These are phyloP conservation scores for Stictocephala bisonia DNA, from an alignment of 2,888 invertebrate species.

Conservation along the genomic window DNA sequence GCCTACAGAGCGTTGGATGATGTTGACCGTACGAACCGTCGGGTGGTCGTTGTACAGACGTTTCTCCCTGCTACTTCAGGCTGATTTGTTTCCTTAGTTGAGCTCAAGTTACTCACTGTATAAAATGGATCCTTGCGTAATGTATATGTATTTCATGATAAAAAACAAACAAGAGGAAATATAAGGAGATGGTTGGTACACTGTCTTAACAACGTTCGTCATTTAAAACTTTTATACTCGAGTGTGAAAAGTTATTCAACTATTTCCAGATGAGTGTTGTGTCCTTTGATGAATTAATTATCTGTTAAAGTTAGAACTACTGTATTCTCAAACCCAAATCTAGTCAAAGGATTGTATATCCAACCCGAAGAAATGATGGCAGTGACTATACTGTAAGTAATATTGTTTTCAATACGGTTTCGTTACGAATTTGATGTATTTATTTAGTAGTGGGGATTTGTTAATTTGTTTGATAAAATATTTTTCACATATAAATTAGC, in stretches of 20 bases:
- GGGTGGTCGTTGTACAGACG: not conserved
- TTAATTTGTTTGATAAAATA: no score
- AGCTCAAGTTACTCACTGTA: no score
- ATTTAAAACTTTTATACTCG: slow-evolving; percentile 10
- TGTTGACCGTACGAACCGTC: no score
- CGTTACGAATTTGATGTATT: no score
- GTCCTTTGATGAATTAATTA: slow-evolving; percentile 39
- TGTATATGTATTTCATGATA: not conserved
- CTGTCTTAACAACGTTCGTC: slow-evolving; percentile 14
- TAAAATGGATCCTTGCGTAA: not conserved
- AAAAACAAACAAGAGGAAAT: not conserved
- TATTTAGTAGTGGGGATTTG: no score
- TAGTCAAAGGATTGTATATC: slow-evolving; percentile 3
- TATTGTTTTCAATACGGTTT: not conserved
- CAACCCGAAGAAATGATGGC: slow-evolving; percentile 36
- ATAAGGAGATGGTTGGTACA: slow-evolving; percentile 30
- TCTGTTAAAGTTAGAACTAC: slow-evolving; percentile 17
- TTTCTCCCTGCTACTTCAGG: no score
- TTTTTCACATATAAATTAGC: no score
- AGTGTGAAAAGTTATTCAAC: slow-evolving; percentile 40
- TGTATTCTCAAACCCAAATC: not conserved
- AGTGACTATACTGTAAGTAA: slow-evolving; percentile 34
- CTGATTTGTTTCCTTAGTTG: no score
- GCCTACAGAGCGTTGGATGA: no score
- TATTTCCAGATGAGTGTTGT: slow-evolving; percentile 38